phyloP scores from a whole-genome alignment of 2,113 vertebrate species.

The Catharus bicknelli region DNA sequence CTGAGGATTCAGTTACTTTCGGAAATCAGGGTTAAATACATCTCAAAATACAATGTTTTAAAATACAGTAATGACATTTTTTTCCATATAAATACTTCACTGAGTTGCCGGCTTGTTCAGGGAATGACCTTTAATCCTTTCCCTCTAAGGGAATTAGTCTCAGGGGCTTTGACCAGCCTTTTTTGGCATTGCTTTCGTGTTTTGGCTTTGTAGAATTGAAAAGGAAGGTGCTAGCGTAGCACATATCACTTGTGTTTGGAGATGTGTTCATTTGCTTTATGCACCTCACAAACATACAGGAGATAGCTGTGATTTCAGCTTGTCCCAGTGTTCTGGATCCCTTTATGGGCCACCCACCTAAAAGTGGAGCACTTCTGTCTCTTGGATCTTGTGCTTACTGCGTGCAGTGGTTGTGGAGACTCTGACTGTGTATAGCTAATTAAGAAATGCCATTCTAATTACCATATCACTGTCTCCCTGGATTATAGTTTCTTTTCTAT shows the following conservation, averaged over 20 bases:
- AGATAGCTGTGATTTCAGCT: neutral
- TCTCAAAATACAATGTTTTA: neutral
- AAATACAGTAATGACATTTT: neutral
- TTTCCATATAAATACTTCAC: neutral
- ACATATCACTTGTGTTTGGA: neutral
- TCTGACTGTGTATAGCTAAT: neutral
- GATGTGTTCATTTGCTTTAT: neutral
- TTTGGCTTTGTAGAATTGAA: neutral
- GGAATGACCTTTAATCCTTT: neutral
- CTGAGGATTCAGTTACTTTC: neutral
- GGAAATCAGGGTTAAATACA: neutral
- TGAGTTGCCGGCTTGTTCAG: neutral
- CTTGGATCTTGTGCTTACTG: neutral
- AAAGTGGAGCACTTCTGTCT: neutral
- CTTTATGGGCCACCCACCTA: neutral
- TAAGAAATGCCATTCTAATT: conserved; percentile 22
- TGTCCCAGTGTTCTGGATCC: neutral
- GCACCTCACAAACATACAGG: neutral
- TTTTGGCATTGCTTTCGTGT: neutral
- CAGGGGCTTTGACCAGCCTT: neutral
- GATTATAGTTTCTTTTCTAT: neutral
- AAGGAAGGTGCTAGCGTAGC: neutral
- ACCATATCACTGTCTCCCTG: neutral
- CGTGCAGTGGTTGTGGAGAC: neutral
- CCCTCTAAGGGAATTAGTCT: neutral